Percentiles rank a stretch among this genome's conserved stretches.
Conservation (phyloP, 2,888 invertebrate genomes). For the Xestoiulus laeticollis region DNA sequence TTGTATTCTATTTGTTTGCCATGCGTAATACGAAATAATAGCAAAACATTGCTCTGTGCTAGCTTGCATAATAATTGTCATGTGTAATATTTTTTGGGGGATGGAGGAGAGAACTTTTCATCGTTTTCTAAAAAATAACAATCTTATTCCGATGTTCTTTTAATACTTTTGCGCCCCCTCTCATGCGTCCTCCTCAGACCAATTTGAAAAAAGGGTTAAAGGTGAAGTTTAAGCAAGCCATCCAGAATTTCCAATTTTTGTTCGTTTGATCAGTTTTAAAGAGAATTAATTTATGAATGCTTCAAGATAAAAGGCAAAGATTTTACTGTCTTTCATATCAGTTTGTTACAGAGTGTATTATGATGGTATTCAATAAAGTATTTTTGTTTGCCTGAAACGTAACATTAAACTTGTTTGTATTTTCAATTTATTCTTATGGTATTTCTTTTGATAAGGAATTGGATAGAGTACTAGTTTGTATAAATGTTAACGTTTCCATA, state of each 20-base stretch:
- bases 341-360: slow-evolving; percentile 57
- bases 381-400: slow-evolving; percentile 53
- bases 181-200: slow-evolving; percentile 22
- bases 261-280: slow-evolving; percentile 49
- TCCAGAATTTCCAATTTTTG: slow-evolving; percentile 45
- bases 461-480: too few species aligned
- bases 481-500: too few species aligned
- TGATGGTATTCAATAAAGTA: slow-evolving; percentile 56
- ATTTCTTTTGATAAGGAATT: too few species aligned
- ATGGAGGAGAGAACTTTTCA: neutral
- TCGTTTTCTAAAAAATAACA: neutral
- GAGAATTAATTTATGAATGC: slow-evolving; percentile 55
- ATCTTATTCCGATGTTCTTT: neutral
- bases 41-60: neutral
- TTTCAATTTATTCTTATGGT: too few species aligned
- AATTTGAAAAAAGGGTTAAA: neutral
- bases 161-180: neutral
- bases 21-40: slow-evolving; percentile 5
- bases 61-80: neutral
- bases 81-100: neutral
- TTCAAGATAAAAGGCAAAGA: slow-evolving; percentile 51
- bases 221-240: slow-evolving; percentile 29
- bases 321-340: slow-evolving; percentile 57
- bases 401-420: neutral
- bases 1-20: neutral